Evolutionary conservation across 30 jellyfish, hydroid and myxozoan species (phyloP).

Genomic region (Mastigias papua): DNA sequence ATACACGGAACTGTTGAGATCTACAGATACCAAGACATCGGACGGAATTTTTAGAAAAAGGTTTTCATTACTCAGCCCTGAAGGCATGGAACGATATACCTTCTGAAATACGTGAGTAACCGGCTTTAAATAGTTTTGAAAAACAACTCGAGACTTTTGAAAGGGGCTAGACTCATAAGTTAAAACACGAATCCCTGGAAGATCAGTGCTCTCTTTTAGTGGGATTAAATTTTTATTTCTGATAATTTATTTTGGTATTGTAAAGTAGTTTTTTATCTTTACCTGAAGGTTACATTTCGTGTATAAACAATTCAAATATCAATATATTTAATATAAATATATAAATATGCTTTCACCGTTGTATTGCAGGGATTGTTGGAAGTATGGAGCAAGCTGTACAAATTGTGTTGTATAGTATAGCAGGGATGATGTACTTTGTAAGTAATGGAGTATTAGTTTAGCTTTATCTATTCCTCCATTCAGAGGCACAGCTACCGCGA

Average conservation of each 20-base stretch:
- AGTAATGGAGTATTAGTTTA: not conserved
- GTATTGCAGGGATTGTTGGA: constrained; percentile 39
- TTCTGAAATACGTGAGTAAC: too few species aligned
- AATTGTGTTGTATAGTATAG: constrained; percentile 12
- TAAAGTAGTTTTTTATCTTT: not conserved
- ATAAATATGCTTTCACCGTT: not conserved
- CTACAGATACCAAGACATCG: too few species aligned
- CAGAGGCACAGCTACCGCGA: not conserved
- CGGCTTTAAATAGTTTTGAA: not conserved
- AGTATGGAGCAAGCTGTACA: constrained; percentile 53
- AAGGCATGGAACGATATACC: too few species aligned
- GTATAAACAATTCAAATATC: not conserved
- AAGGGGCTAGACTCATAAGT: not conserved
- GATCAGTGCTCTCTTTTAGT: too few species aligned
- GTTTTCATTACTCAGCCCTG: not conserved
- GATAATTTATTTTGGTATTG: too few species aligned
- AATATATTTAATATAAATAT: too few species aligned
- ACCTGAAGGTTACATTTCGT: not conserved
- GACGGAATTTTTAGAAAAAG: not conserved
- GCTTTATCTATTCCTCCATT: not conserved
- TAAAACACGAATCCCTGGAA: too few species aligned
- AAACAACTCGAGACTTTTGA: not conserved
- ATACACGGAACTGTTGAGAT: too few species aligned
- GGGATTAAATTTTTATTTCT: too few species aligned
- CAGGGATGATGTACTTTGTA: constrained; percentile 50